Evolutionary conservation across 2,113 vertebrate genomes (phyloP).

Genomic region (Chelonoidis abingdonii): DNA sequence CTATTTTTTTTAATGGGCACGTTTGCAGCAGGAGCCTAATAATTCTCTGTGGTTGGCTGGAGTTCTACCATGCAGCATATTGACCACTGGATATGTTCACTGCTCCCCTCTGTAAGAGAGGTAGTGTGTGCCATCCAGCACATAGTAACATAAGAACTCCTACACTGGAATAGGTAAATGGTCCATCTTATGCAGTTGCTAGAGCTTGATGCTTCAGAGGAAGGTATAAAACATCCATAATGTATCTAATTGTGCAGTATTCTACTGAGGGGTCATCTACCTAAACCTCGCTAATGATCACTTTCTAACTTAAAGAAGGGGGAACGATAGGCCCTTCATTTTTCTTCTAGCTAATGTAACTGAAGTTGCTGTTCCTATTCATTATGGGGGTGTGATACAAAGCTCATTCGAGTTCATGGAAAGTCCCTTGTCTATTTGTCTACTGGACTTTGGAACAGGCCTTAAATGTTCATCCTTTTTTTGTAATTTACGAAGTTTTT

Average conservation of each 20-base stretch:
- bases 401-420: not conserved
- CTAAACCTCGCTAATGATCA: not conserved
- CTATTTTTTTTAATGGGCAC: not conserved
- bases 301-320: not conserved
- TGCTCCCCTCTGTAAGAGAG: not conserved
- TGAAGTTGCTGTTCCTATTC: not conserved
- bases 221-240: rapidly evolving
- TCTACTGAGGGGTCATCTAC: not conserved
- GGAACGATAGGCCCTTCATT: not conserved
- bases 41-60: not conserved
- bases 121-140: not conserved
- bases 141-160: not conserved
- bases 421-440: not conserved
- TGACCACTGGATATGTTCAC: not conserved
- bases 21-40: not conserved
- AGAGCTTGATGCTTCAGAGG: not conserved
- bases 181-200: not conserved
- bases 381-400: not conserved
- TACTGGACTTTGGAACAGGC: not conserved
- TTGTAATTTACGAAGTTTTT: not conserved
- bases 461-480: not conserved
- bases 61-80: not conserved
- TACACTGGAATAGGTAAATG: not conserved
- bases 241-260: not conserved
- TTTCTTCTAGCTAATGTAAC: not conserved